A percentile compares a stretch with the other conserved stretches of the same genome.
Conservation (phyloP, 1,140 invertebrate species). For the Drosophila neocordata region DNA sequence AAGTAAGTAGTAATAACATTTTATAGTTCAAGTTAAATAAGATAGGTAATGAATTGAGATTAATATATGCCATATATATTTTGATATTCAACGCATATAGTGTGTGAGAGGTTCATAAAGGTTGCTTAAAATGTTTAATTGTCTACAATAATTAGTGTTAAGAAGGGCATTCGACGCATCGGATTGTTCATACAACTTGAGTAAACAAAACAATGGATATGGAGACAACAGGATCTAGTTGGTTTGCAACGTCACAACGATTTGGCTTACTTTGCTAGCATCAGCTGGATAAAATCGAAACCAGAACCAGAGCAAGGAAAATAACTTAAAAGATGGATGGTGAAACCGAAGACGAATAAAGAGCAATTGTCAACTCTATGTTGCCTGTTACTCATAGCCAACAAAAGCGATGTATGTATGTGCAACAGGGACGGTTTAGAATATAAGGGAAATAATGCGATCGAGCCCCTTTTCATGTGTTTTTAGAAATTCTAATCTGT, state of each 20-base stretch:
- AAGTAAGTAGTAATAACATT: too few species aligned
- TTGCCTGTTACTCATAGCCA: neutral
- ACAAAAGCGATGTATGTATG: neutral
- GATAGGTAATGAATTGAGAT: too few species aligned
- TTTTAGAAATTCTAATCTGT: too few species aligned
- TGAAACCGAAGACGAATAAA: neutral
- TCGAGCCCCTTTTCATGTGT: too few species aligned
- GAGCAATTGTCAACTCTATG: conserved; percentile 4
- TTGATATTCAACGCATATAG: too few species aligned
- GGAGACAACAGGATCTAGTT: neutral
- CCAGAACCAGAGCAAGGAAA: neutral
- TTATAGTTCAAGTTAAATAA: too few species aligned
- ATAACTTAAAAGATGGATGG: neutral
- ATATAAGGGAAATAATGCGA: neutral
- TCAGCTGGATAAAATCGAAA: neutral
- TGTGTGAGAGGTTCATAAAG: too few species aligned
- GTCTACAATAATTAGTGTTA: neutral
- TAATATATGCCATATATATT: too few species aligned
- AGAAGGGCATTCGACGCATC: neutral
- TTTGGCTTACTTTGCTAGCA: neutral
- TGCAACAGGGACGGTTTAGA: neutral
- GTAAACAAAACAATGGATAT: neutral
- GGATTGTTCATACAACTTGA: neutral
- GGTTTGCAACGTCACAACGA: neutral
- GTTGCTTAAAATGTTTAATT: neutral